Conservation (phyloP, 2,888 invertebrate species). For the Spatulosminthurus flaviceps region DNA sequence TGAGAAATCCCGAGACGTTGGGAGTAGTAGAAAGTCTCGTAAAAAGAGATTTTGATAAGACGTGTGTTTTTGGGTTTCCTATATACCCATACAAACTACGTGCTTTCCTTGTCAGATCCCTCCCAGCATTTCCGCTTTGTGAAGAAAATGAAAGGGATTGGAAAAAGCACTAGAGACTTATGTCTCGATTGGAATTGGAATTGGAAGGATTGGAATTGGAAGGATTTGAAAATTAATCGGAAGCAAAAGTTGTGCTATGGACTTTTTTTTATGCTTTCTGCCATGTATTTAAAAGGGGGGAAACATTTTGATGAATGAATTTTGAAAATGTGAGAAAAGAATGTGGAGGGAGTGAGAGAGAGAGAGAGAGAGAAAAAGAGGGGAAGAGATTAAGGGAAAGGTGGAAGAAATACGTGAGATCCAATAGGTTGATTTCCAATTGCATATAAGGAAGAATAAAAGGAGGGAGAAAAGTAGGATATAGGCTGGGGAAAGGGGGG, state of each 20-base stretch:
- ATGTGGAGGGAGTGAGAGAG: not conserved
- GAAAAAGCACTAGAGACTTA: not conserved
- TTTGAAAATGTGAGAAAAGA: not conserved
- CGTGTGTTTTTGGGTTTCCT: too few relatives aligned
- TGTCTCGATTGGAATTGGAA: not conserved
- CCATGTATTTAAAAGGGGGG: not conserved
- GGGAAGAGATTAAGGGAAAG: not conserved
- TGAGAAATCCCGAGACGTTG: too few relatives aligned
- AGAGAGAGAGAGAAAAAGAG: not conserved
- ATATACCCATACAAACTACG: too few relatives aligned
- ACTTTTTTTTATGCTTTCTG: too few relatives aligned
- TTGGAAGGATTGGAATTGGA: not conserved
- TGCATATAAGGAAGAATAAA: not conserved
- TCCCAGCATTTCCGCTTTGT: too few relatives aligned
- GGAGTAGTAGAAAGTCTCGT: too few relatives aligned
- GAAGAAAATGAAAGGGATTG: too few relatives aligned
- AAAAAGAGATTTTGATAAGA: too few relatives aligned
- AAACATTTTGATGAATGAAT: not conserved
- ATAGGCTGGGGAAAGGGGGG: not conserved
- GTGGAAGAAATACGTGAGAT: too few relatives aligned
- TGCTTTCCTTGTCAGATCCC: too few relatives aligned
- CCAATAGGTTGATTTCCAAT: not conserved
- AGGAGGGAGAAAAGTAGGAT: constrained; percentile 10
- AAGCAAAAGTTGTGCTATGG: not conserved
- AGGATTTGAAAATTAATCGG: not conserved